These are phyloP conservation scores for Bufo bufo DNA, from an alignment of 2,113 vertebrate species.

Conservation along the genomic window DNA sequence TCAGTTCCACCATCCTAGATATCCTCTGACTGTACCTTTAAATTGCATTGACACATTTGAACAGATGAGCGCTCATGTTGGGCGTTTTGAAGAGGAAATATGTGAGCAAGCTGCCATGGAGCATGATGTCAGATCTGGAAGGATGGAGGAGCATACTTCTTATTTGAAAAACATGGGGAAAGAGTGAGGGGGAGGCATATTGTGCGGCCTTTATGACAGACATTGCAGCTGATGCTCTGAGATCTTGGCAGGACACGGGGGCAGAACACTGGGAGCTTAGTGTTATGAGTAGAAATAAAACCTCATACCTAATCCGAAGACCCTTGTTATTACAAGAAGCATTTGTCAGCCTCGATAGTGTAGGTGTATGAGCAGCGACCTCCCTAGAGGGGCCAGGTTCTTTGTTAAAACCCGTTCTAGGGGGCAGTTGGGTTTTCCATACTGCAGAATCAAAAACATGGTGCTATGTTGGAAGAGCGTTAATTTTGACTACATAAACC, in stretches of 20 bases:
- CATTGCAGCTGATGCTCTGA: constrained; percentile 66
- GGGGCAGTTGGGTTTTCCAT: neutral
- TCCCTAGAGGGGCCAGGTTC: neutral
- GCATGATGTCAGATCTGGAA: constrained; percentile 53
- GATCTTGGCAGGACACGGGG: constrained; percentile 65
- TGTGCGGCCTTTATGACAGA: constrained; percentile 62
- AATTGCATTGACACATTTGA: neutral
- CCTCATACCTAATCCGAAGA: neutral
- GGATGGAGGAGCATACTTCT: constrained; percentile 16
- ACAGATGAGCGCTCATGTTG: constrained; percentile 41
- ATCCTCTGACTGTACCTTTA: no score
- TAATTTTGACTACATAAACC: no score
- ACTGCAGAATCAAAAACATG: no score
- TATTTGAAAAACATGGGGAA: constrained; percentile 24
- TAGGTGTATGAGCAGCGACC: neutral
- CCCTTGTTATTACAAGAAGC: neutral
- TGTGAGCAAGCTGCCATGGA: constrained; percentile 38
- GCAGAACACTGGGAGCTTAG: constrained; percentile 57
- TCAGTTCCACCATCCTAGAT: neutral
- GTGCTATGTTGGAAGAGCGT: no score
- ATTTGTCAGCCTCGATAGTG: neutral
- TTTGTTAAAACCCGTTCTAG: neutral
- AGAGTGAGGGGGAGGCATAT: constrained; percentile 63
- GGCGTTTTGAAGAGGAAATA: constrained; percentile 35
- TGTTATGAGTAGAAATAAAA: constrained; percentile 53